phyloP scores from a whole-genome alignment of 2,113 vertebrate genomes.

The Rhineura floridana region DNA sequence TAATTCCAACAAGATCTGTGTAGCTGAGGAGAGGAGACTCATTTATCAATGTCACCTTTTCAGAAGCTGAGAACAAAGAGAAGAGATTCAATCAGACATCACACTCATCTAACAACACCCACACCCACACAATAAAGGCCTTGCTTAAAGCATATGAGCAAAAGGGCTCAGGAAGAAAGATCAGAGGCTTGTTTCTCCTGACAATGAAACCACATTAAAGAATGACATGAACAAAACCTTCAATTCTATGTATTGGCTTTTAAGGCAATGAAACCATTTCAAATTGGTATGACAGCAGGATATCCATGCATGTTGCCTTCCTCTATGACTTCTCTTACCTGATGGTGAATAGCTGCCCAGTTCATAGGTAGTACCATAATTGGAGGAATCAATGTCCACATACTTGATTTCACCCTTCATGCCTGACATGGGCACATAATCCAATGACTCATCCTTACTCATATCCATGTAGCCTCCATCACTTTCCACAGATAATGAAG shows the following conservation, averaged over 20 bases:
- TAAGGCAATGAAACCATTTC: background rate
- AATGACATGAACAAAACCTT: background rate
- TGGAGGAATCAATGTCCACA: constrained; percentile 90
- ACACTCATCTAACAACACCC: background rate
- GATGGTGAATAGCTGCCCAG: constrained; percentile 85
- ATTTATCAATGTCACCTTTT: constrained; percentile 81
- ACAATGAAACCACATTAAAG: background rate
- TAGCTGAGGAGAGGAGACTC: constrained; percentile 90
- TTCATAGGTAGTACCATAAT: constrained; percentile 89
- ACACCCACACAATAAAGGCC: background rate
- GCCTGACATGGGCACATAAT: constrained; percentile 95
- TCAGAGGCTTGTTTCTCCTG: background rate
- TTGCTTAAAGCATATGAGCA: background rate
- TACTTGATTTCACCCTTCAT: constrained; percentile 91
- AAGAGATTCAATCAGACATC: constrained; percentile 5
- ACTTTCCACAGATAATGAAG: constrained; percentile 87
- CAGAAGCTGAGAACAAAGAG: constrained; percentile 71
- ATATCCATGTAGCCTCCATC: constrained; percentile 99
- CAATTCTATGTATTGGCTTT: background rate
- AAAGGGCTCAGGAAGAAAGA: background rate
- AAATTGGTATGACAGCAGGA: background rate
- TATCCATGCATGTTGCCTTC: fast-evolving
- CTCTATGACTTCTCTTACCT: constrained; percentile 58
- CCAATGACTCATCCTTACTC: constrained; percentile 90
- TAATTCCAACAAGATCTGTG: constrained; percentile 93